Evolutionary conservation across 1,140 invertebrate genomes (phyloP), one percentile per base, ranked within the genome.

Genomic region (Hyphantria cunea): DNA sequence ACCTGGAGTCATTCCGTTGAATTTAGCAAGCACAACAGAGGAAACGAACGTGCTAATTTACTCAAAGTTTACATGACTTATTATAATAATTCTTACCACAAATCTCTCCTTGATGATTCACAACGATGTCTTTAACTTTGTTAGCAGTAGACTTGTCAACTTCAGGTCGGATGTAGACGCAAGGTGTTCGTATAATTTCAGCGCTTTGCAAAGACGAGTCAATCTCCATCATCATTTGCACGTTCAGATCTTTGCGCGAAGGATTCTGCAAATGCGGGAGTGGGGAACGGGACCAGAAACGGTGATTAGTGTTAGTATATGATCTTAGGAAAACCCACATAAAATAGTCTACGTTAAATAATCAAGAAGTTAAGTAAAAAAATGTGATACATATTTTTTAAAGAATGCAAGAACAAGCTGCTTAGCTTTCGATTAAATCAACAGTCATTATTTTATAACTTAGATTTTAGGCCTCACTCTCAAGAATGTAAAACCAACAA

Each of bases 221-320:
- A 54, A 98, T 97, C 61, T 96, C 95, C 92, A 97, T 95, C 86
- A 98, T 96, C 95, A 99, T 96, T 84, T 99, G 98, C 47, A 98
- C 94, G 78, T 98, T 97, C 64, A 97, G 93, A 82, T 99, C 98
- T 89, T 98, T 95, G 39, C 97, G 94, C 11, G 96, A 96, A 6
- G 97, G 96, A 73, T 97, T 98, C 91, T 92, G 86, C 0, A 88
- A 90, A 80, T 55, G 88, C 42, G 25, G 65, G 69, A 58, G 7
- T 37, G 65, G 68, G 75, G 71, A 54, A 47, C 32, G 75, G 73
- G 82, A 76, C 61, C 60, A 67, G 67, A 81, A 59, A 72, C 50
- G 59, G 14, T 41, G 31, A 25, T 77, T 68, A 74, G 66, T 68
- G 67, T 52, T 44, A 61, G 48, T 52, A 45, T 17, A 39, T 37